Evolutionary conservation across 2,797 vertebrate species (phyloP), one percentile per base, ranked within the genome.

Genomic region (Fringilla coelebs): DNA sequence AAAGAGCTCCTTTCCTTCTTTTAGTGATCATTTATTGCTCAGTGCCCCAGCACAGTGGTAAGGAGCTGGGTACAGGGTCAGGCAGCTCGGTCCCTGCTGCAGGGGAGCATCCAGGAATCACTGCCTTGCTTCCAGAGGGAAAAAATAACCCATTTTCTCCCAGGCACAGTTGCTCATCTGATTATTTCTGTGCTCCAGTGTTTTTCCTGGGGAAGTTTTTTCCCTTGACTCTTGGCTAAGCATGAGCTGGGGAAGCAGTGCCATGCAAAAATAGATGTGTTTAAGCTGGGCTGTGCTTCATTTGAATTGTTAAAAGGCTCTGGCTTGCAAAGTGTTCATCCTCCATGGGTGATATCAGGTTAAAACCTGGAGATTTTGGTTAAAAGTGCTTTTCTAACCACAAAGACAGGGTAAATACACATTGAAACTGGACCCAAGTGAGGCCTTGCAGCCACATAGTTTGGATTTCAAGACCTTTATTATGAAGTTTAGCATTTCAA

Each of bases 141-240:
- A 40, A 71, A 84, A 85, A 71, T 0, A 52, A 8, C 28, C 36
- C 7, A 19, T 94, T 92, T 90, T 57, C 81, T 85, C 25, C 36
- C 72, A 87, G 8, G 36, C 45, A 14, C n/a, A 31, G 19, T 1
- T 80, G 73, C 63, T 71, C 61, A 79, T 61, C 65, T 73, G 52
- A 32, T 73, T 89, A 57, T 93, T 91, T 85, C 72, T 68, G 29
- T 36, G 9, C 34, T 66, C 74, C n/a, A 36, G 11, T 85, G 54
- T 79, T 95, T 94, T 73, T 89, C 90, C 78, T 90, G 55, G 66
- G 66, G 86, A 93, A 54, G 34, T 51, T 89, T 75, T 75, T 91
- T 17, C 74, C 60, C 63, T 87, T 58, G 31, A 2, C 38, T 77
- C 2, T 55, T 90, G 66, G 61, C 83, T 43, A 31, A 60, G 61